phyloP scores from a whole-genome alignment of 2,888 invertebrate genomes.

The Icerya purchasi region DNA sequence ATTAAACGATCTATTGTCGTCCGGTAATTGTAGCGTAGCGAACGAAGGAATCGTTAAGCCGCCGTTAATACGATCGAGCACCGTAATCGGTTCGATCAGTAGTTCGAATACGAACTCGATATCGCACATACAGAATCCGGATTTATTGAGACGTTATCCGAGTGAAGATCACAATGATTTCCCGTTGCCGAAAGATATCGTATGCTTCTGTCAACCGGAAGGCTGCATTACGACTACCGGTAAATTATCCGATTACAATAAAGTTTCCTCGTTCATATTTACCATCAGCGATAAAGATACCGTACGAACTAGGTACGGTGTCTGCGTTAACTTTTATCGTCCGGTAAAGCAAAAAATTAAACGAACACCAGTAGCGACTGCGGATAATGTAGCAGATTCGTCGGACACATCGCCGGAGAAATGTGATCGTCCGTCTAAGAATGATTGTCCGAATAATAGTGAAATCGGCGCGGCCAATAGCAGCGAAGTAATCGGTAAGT shows the following conservation, averaged over 20 bases:
- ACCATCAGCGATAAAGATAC: conserved; percentile 97
- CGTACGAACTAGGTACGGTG: conserved; percentile 79
- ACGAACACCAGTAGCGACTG: conserved; percentile 5
- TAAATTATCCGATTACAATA: conserved; percentile 57
- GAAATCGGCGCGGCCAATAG: neutral
- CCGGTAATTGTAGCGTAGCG: too few species aligned
- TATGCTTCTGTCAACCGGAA: conserved; percentile 98
- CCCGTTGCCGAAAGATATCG: conserved; percentile 90
- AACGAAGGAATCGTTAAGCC: too few species aligned
- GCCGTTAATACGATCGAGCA: neutral
- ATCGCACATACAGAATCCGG: conserved; percentile 49
- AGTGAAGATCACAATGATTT: conserved; percentile 92
- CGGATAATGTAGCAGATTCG: conserved; percentile 6
- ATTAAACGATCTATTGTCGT: conserved; percentile 5
- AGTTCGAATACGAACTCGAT: neutral
- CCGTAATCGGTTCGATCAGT: neutral
- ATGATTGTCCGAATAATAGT: neutral
- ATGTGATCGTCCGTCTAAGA: neutral
- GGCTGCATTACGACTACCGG: conserved; percentile 87
- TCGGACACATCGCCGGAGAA: conserved; percentile 11
- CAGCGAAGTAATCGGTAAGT: neutral
- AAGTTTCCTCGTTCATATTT: conserved; percentile 92
- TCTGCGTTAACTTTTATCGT: conserved; percentile 95
- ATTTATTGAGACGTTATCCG: conserved; percentile 84
- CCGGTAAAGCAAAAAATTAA: conserved; percentile 27